Conservation (phyloP, 2,113 vertebrate genomes). For the Strigops habroptila region DNA sequence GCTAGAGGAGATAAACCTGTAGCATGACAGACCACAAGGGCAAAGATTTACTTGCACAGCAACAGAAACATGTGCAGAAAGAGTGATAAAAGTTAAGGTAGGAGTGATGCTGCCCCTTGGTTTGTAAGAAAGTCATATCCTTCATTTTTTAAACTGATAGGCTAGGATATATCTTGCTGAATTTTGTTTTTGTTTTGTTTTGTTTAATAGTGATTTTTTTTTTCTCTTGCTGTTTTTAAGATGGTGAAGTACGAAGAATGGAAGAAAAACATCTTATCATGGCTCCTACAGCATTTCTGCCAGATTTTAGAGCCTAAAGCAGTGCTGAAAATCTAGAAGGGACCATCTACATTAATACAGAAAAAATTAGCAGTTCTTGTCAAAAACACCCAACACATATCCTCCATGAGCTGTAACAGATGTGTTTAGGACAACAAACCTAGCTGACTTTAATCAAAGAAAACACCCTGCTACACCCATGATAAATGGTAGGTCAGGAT, state of each 20-base stretch:
- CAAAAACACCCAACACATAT: not conserved
- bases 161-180: not conserved
- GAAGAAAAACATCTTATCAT: not conserved
- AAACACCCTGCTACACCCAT: not conserved
- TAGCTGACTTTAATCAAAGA: not conserved
- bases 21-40: not conserved
- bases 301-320: not conserved
- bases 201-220: not conserved
- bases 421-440: not conserved
- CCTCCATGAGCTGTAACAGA: not conserved
- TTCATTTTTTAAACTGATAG: not conserved
- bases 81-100: not conserved
- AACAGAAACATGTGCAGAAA: not conserved
- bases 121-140: not conserved
- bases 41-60: not conserved
- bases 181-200: too few species aligned
- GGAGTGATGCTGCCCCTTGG: not conserved
- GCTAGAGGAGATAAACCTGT: not conserved
- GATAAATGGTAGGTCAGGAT: not conserved
- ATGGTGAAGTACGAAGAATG: not conserved
- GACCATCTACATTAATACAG: not conserved
- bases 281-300: not conserved
- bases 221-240: not conserved
- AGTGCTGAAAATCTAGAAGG: not conserved
- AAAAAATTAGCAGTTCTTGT: not conserved